A percentile compares a stretch with the other conserved stretches of the same genome.
phyloP scores from a whole-genome alignment of 2,797 vertebrate genomes.

The Cyprinella venusta region DNA sequence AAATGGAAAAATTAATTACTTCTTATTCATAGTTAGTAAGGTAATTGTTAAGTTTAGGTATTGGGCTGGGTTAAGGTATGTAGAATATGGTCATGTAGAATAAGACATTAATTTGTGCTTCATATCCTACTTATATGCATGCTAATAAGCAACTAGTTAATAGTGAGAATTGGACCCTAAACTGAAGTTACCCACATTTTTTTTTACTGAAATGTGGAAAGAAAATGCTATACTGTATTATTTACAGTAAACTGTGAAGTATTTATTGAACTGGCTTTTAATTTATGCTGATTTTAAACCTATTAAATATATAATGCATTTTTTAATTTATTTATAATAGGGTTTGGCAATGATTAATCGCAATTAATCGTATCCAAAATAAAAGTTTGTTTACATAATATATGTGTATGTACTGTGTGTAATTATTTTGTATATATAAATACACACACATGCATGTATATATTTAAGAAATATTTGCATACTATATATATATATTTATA shows the following conservation, averaged over 20 bases:
- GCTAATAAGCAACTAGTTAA: background rate
- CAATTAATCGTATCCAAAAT: too few species aligned
- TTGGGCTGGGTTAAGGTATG: background rate
- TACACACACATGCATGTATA: too few species aligned
- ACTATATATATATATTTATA: too few species aligned
- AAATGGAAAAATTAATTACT: background rate
- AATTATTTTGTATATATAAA: too few species aligned
- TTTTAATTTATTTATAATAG: background rate
- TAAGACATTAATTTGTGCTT: background rate
- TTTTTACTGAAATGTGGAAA: background rate
- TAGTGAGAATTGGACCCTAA: background rate
- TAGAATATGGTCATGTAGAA: too few species aligned
- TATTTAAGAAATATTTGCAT: too few species aligned
- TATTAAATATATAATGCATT: background rate
- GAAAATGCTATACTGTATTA: background rate
- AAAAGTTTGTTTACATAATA: too few species aligned
- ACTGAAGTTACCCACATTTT: background rate
- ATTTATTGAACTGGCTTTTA: background rate
- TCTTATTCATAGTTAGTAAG: background rate
- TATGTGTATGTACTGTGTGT: too few species aligned
- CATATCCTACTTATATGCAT: too few species aligned
- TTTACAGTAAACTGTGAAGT: background rate
- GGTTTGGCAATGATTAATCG: too few species aligned
- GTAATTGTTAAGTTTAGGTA: background rate
- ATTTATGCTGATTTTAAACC: background rate